Percentiles rank a stretch among this genome's conserved stretches.
These are phyloP conservation scores for Osedax fenrisi DNA, from an alignment of 2,888 invertebrate genomes.

Conservation along the genomic window DNA sequence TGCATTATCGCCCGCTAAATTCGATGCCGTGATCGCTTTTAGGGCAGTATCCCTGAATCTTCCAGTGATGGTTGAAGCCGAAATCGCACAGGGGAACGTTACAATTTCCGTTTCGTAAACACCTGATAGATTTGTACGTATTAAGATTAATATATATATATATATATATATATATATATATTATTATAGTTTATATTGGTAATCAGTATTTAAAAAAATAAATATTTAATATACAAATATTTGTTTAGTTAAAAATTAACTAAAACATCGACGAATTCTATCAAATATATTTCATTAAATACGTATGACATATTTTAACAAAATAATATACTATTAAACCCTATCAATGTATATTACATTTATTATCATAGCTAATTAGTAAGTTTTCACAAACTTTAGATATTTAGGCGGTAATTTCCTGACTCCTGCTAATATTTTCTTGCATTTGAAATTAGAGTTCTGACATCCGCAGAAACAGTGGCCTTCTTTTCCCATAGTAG, in stretches of 20 bases:
- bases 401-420: neutral
- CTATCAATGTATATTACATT: too few relatives aligned
- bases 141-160: neutral
- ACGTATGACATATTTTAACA: too few relatives aligned
- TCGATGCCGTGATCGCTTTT: neutral
- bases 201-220: neutral
- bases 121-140: neutral
- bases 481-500: neutral
- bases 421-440: neutral
- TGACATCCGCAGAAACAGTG: neutral
- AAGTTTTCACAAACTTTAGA: neutral
- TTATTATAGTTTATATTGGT: neutral
- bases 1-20: too few relatives aligned
- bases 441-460: neutral
- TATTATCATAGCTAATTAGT: too few relatives aligned
- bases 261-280: too few relatives aligned
- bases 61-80: neutral
- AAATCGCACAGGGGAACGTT: neutral
- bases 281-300: too few relatives aligned
- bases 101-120: neutral
- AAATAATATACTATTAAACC: too few relatives aligned
- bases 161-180: neutral
- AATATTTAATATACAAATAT: neutral
- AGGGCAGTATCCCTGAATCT: neutral
- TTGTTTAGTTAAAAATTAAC: too few relatives aligned